Evolutionary conservation across 2,797 vertebrate genomes (phyloP), one percentile per base, ranked within the genome.

Genomic region (Malurus leucopterus): DNA sequence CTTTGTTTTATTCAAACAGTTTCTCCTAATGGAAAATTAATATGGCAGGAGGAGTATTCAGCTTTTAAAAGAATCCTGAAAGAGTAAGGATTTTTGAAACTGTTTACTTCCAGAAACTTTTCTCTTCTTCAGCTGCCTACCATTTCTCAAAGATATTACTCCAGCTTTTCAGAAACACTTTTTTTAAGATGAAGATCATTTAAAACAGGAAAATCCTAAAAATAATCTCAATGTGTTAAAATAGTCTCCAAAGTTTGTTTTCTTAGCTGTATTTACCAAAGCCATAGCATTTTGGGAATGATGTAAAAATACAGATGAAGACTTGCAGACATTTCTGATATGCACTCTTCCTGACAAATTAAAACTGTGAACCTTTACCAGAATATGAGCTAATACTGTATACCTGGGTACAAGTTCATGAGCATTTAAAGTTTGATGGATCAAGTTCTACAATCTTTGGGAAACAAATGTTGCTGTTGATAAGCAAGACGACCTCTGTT

Each of bases 151-250:
- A 44, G 51, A 32, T 3, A 6, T 61, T 74, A 13, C 69, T 77
- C 27, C 58, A 77, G 24, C 22, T 83, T 84, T 65, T 68, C 50
- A 71, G 54, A 73, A 82, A 73, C 2, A 2, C 5, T 61, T 84
- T 73, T 76, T 85, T 81, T 75, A 67, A 71, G 15, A 12, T 77
- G 27, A 17, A 74, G n/a, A 46, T 82, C 27, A 84, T 64, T 73
- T 92, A 84, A 73, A 90, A 65, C 50, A 80, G 38, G 21, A 80
- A 83, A 74, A 53, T n/a, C 50, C 74, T 79, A 79, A 91, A 93
- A 87, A 71, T 61, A 80, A 4, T 68, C 34, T 59, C 38, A 26
- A 27, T 64, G 40, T 86, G 62, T 86, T 64, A 84, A 73, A 71
- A 47, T 43, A 71, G 40, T 36, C 40, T 30, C 50, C 46, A n/a